Conservation (phyloP, 2,888 invertebrate species). For the Lobophora halterata region DNA sequence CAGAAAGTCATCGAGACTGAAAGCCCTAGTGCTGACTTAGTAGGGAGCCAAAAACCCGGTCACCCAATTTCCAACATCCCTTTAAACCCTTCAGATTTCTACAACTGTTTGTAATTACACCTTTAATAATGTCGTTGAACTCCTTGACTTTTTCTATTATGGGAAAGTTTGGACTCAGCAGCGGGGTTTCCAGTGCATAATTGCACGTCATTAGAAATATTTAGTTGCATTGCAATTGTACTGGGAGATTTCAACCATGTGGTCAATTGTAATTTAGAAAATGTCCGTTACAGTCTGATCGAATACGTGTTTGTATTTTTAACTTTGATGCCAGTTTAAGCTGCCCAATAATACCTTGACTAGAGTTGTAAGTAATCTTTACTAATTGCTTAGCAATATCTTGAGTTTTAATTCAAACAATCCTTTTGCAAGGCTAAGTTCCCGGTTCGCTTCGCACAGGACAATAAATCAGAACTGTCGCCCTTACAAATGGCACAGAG, state of each 20-base stretch:
- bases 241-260: conserved; percentile 32
- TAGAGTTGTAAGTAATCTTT: no score
- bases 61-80: conserved; percentile 72
- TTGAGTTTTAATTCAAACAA: conserved; percentile 2
- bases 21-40: no score
- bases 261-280: conserved; percentile 42
- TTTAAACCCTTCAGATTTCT: conserved; percentile 52
- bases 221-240: conserved; percentile 53
- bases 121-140: conserved; percentile 71
- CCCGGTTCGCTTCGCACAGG: conserved; percentile 13
- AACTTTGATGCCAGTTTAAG: no score
- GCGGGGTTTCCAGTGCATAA: conserved; percentile 58
- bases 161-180: conserved; percentile 63
- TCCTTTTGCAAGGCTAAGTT: conserved; percentile 5
- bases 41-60: conserved; percentile 70
- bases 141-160: conserved; percentile 57
- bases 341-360: no score
- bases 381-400: no score
- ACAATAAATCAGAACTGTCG: conserved; percentile 40
- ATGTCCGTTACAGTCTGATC: conserved; percentile 21
- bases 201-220: conserved; percentile 51
- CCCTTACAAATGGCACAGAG: conserved; percentile 50
- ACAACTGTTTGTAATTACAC: conserved; percentile 67
- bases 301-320: no score
- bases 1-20: no score